Base-by-base conservation (phyloP, 1,140 invertebrate genomes). In the Gryon sp. region DNA sequence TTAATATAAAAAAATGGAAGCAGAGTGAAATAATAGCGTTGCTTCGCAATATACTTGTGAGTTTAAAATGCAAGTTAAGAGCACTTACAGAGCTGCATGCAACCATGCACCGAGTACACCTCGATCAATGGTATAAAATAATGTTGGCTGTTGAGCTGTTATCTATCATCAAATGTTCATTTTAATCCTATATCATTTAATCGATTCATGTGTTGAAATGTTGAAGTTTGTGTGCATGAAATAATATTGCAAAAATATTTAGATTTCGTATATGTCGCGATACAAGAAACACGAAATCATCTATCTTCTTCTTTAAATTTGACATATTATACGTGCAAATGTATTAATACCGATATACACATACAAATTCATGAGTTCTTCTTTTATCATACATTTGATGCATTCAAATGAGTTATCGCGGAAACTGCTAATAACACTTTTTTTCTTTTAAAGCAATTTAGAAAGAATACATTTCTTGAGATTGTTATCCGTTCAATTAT, bases 101-200 rank as follows among this genome's bases (percentile, higher is more conserved):
- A 24, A 55, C 52, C 50, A 69, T 28, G 32, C 59, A 40, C 59
- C 52, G 22, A 53, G 34, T 6, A 32, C 7, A 20, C 20, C 45
- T 18, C 73, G 73, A 76, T 76, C 73, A 69, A 76, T 76, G 57
- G 36, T 50, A 43, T 63, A 66, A 74, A 74, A 57, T 74, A 74
- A 76, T 57, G 24, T 41, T 8, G 41, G 48, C 36, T 43, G 46
- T 68, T 20, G 63, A 34, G 26, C 26, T 41, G 57, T 76, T 76
- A 76, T 76, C 63, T 69, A 57, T 55, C 55, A 76, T 76, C 63
- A 66, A 68, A 57, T 69, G 63, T 76, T 68, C 72, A 68, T 66
- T 76, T 76, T 63, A 69, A 68, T 76, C 63, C 34, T 57, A 59
- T 52, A 32, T 59, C 43, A 50, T 69, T 69, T 73, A 73, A 69